A percentile compares a stretch with the other conserved stretches of the same genome.
These are phyloP conservation scores for Meloidogyne hapla DNA, from an alignment of 1,140 invertebrate genomes.

Conservation along the genomic window DNA sequence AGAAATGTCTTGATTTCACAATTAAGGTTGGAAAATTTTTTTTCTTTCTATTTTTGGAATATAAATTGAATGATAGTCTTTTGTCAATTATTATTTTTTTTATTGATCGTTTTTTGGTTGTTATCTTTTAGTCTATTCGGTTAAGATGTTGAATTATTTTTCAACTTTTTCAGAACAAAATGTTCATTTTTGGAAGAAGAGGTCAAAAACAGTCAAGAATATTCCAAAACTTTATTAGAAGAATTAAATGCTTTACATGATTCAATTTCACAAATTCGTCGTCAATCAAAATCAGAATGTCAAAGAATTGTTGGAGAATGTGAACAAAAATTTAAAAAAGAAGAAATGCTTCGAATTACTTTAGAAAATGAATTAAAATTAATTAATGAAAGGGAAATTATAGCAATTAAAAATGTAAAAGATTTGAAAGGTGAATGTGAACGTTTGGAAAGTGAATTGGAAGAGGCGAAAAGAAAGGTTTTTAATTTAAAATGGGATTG, in stretches of 20 bases:
- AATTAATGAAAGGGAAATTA: background rate
- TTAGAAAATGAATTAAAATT: slow-evolving; percentile 11
- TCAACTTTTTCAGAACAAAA: slow-evolving; percentile 18
- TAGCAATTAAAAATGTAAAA: background rate
- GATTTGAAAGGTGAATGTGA: slow-evolving; percentile 12
- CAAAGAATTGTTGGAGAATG: slow-evolving; percentile 12
- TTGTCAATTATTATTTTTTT: too few relatives aligned
- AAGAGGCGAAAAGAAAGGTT: slow-evolving; percentile 8
- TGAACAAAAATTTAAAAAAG: slow-evolving; percentile 13
- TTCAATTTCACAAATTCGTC: slow-evolving; percentile 5
- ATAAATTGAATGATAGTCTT: too few relatives aligned
- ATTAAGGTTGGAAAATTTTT: slow-evolving; percentile 14
- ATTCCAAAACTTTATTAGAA: slow-evolving; percentile 26
- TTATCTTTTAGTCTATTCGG: too few relatives aligned
- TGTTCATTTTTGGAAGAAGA: slow-evolving; percentile 33
- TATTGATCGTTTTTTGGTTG: too few relatives aligned
- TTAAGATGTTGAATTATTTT: background rate
- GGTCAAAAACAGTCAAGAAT: slow-evolving; percentile 12
- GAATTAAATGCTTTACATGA: slow-evolving; percentile 25
- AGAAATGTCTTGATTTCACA: slow-evolving; percentile 9
- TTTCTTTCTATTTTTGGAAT: too few relatives aligned
- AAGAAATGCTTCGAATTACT: slow-evolving; percentile 16
- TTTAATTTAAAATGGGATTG: background rate
- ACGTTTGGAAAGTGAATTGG: slow-evolving; percentile 12
- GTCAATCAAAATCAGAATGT: slow-evolving; percentile 8